Evolutionary conservation across 1,140 invertebrate species (phyloP).

Genomic region (Bombus consobrinus): DNA sequence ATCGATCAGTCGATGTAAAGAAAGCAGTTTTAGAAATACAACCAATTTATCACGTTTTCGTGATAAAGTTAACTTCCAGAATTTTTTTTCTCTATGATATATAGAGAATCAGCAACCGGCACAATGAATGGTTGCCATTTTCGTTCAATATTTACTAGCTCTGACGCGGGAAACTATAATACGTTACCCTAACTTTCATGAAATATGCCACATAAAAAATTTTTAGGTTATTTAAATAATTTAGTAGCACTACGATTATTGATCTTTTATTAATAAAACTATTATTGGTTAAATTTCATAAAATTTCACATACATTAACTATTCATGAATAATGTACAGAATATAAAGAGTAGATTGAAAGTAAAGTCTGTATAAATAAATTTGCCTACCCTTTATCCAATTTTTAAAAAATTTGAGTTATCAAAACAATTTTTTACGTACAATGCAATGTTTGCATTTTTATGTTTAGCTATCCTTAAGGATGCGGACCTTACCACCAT

Average conservation of each 20-base stretch:
- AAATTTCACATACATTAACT: neutral
- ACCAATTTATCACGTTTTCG: slow-evolving; percentile 21
- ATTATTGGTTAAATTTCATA: neutral
- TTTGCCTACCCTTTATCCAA: neutral
- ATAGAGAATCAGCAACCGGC: slow-evolving; percentile 59
- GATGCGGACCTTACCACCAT: slow-evolving; percentile 92
- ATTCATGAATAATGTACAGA: neutral
- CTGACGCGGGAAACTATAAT: slow-evolving; percentile 67
- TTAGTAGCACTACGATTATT: neutral
- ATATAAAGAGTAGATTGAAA: neutral
- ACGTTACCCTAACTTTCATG: slow-evolving; percentile 26
- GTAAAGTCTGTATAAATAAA: neutral
- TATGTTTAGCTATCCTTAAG: slow-evolving; percentile 91
- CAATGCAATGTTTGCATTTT: slow-evolving; percentile 60
- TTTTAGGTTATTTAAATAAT: neutral
- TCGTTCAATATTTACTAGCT: slow-evolving; percentile 69
- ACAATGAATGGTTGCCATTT: slow-evolving; percentile 68
- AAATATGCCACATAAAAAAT: no score
- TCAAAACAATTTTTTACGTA: neutral
- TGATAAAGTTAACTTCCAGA: slow-evolving; percentile 62
- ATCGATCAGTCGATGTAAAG: slow-evolving; percentile 50
- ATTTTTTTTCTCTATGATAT: slow-evolving; percentile 55
- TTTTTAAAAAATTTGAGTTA: neutral
- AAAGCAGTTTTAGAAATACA: slow-evolving; percentile 46
- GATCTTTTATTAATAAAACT: neutral